Base-by-base conservation (phyloP, 2,113 vertebrate species). In the Clarias magur region DNA sequence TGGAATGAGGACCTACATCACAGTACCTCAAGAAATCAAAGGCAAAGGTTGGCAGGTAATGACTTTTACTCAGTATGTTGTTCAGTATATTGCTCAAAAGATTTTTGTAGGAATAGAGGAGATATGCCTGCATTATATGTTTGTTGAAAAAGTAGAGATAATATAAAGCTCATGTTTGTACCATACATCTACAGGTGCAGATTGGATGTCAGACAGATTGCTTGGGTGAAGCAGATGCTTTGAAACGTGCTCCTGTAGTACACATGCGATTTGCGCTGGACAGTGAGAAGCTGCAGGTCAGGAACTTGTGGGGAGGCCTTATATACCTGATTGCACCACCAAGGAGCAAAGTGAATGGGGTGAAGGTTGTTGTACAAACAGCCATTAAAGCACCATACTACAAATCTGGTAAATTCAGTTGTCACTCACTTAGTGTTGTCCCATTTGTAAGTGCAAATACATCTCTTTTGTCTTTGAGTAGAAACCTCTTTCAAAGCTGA, bases 131-230 rank as follows among this genome's bases (percentile, higher is more conserved):
- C 42, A 42, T 30, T 42, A 42, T 42, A 42, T 42, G 5, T 56
- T 57, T 79, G 76, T 13, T 10, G n/a, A 0, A 57, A 80, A 19
- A 19, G 42, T n/a, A 19, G 16, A 79, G 6, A 16, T 62, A n/a
- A 63, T 34, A 3, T 79, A 34, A 73, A 13, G 56, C 8, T 53
- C 11, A 23, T 27, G 12, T 60, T 62, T 17, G 56, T 12, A 17
- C n/a, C 1, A 2, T 42, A 23, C 68, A 13, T 87, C 19, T 73
- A 25, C 90, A 96, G 96, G 87, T 96, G 59, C 95, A 96, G 87
- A 91, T 96, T 0, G 92, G 95, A 76, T 96, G 94, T 90, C 96
- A 96, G 57, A 92, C 94, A 1, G 95, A 96, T 87, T 11, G 68
- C 10, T 85, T 97, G 79, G 89, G 88, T 2, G 82, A 91, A 0